Evolutionary conservation across 2,113 vertebrate genomes (phyloP).

Genomic region (Morone saxatilis): DNA sequence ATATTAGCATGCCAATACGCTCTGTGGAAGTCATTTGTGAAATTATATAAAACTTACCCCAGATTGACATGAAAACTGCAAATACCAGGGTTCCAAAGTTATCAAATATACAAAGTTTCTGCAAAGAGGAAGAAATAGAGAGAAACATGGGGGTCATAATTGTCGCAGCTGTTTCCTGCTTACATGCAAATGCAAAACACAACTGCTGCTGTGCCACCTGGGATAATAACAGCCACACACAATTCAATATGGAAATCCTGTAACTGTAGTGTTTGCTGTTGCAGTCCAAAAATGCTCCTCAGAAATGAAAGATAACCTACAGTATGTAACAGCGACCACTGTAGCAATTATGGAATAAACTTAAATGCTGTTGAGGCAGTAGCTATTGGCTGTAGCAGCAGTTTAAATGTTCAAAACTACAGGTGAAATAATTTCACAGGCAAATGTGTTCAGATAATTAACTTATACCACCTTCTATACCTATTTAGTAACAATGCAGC

Average conservation of each 20-base stretch:
- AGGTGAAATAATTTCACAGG: background rate
- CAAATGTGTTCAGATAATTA: background rate
- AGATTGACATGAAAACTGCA: slow-evolving; percentile 95
- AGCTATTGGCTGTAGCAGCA: background rate
- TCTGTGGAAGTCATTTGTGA: background rate
- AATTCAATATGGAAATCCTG: slow-evolving; percentile 3
- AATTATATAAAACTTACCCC: slow-evolving; percentile 87
- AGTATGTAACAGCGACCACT: background rate
- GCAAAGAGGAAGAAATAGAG: slow-evolving; percentile 41
- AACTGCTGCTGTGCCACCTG: background rate
- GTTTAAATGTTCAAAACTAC: background rate
- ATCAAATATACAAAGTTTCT: slow-evolving; percentile 96
- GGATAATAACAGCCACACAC: background rate
- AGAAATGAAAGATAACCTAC: background rate
- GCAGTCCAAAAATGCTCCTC: background rate
- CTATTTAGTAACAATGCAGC: background rate
- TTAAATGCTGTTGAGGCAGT: too few species aligned
- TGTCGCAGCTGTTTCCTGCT: background rate
- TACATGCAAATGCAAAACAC: slow-evolving; percentile 1
- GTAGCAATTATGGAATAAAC: background rate
- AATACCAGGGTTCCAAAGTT: slow-evolving; percentile 94
- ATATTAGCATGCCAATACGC: background rate
- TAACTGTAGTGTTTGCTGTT: background rate
- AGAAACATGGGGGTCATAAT: background rate
- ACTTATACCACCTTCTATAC: background rate